Evolutionary conservation across 92 coral and sea anemone genomes (phyloP).

Genomic region (Zoanthus sansibaricus): DNA sequence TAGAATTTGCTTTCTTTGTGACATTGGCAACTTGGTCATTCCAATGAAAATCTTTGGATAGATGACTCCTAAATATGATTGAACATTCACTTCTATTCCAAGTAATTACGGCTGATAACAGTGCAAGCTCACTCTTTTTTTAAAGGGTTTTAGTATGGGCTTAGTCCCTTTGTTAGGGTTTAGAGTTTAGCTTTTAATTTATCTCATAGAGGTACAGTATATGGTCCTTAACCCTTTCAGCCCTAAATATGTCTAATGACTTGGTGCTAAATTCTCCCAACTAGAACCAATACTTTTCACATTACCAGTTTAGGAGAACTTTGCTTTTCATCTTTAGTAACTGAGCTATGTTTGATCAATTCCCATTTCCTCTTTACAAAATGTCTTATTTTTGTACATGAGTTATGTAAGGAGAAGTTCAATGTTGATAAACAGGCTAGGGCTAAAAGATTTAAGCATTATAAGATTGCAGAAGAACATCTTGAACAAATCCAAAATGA

Average conservation of each 20-base stretch:
- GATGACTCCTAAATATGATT: slow-evolving; percentile 3
- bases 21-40: slow-evolving; percentile 7
- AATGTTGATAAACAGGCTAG: neutral
- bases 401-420: neutral
- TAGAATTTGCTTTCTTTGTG: neutral
- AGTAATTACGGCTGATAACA: too few species aligned
- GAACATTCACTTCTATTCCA: neutral
- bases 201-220: too few species aligned
- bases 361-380: neutral
- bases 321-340: too few species aligned
- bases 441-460: neutral
- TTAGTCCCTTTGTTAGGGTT: too few species aligned
- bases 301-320: too few species aligned
- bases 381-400: neutral
- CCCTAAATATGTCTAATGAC: too few species aligned
- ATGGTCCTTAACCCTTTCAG: too few species aligned
- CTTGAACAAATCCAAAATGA: neutral
- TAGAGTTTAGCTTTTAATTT: too few species aligned
- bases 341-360: neutral
- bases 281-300: too few species aligned
- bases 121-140: too few species aligned
- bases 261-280: too few species aligned
- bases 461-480: neutral
- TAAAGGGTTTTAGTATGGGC: too few species aligned
- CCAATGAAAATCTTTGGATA: neutral